Evolutionary conservation across 2,888 invertebrate genomes (phyloP).

Genomic region (Drosophila monieri): DNA sequence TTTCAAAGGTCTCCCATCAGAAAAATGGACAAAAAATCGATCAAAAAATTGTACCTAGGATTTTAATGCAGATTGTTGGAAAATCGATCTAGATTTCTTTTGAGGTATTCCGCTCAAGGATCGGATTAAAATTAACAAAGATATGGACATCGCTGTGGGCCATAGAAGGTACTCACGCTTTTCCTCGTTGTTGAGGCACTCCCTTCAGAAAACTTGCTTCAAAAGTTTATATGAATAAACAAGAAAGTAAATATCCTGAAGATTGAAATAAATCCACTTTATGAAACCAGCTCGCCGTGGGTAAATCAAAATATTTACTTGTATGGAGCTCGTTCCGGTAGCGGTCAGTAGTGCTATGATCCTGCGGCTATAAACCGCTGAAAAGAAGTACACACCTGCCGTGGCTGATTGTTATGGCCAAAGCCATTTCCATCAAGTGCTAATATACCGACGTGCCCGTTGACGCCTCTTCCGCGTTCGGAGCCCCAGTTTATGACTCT

Average conservation of each 20-base stretch:
- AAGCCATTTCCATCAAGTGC: conserved; percentile 41
- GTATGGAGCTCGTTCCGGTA: not conserved
- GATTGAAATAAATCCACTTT: not conserved
- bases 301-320: not conserved
- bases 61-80: not conserved
- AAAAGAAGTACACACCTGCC: conserved; percentile 37
- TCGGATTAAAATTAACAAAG: not conserved
- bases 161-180: not conserved
- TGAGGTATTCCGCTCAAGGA: not conserved
- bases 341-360: conserved; percentile 29
- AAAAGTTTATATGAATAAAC: not conserved
- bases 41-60: too few species aligned
- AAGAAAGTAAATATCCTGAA: not conserved
- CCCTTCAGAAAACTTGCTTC: not conserved
- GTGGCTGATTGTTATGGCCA: conserved; percentile 45
- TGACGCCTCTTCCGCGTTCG: conserved; percentile 76
- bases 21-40: too few species aligned
- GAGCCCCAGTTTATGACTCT: conserved; percentile 70
- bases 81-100: not conserved
- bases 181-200: not conserved
- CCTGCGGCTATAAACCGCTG: conserved; percentile 20
- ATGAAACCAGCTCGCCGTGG: not conserved
- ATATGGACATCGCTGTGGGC: not conserved
- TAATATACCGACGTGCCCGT: conserved; percentile 58
- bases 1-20: not conserved